phyloP scores from a whole-genome alignment of 2,888 invertebrate genomes.

The Melikaiella ostensackeni region DNA sequence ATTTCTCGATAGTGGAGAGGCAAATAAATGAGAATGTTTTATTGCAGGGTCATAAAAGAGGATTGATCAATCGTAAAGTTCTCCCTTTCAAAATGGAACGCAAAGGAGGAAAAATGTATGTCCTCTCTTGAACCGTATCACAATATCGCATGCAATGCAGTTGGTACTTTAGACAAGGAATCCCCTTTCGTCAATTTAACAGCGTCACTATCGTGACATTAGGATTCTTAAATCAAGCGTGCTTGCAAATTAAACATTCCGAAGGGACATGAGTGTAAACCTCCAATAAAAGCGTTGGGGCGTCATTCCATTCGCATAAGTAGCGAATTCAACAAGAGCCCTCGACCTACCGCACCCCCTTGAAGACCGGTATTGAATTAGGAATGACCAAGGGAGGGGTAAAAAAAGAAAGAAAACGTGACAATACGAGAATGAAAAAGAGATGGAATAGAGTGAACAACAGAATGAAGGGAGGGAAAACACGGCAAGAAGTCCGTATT shows the following conservation, averaged over 20 bases:
- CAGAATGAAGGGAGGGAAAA: conserved; percentile 23
- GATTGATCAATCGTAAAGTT: background rate
- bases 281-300: conserved; percentile 35
- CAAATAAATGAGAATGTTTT: background rate
- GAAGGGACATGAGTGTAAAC: conserved; percentile 31
- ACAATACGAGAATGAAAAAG: background rate
- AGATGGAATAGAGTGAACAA: conserved; percentile 11
- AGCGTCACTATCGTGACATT: conserved; percentile 30
- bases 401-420: background rate
- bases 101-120: background rate
- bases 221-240: conserved; percentile 35
- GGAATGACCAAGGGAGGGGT: background rate
- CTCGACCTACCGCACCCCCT: conserved; percentile 39
- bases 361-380: conserved; percentile 5
- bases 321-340: conserved; percentile 31
- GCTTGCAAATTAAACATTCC: conserved; percentile 37
- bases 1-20: too few species aligned
- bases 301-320: conserved; percentile 40
- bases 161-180: background rate
- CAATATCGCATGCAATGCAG: background rate
- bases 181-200: conserved; percentile 13
- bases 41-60: background rate
- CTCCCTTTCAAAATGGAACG: background rate
- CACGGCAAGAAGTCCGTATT: conserved; percentile 1
- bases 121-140: background rate